Percentiles rank a stretch among this genome's conserved stretches.
Conservation (phyloP, 2,888 invertebrate species). For the Noctua comes region DNA sequence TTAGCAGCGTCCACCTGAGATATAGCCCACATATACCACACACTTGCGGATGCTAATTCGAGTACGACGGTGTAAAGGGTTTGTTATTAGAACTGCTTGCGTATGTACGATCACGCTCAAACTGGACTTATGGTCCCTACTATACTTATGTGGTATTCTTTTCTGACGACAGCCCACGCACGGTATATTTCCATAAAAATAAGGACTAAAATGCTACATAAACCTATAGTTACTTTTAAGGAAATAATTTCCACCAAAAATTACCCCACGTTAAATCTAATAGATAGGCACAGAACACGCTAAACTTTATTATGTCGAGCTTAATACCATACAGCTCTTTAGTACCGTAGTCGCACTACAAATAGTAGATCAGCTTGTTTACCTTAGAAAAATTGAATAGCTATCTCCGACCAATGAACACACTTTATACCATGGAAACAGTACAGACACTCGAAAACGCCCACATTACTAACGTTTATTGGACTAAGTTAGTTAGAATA, state of each 20-base stretch:
- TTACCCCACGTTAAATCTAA: neutral
- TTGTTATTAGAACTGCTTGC: slow-evolving; percentile 17
- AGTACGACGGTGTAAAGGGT: slow-evolving; percentile 17
- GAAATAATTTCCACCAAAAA: neutral
- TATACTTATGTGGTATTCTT: neutral
- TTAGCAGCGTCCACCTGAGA: slow-evolving; percentile 56
- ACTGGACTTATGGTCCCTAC: no score
- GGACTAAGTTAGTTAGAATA: neutral
- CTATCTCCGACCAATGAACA: neutral
- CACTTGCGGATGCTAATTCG: slow-evolving; percentile 51
- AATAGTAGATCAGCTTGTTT: no score
- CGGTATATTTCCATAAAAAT: neutral
- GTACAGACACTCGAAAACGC: neutral
- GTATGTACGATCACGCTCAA: no score
- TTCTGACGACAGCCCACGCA: neutral
- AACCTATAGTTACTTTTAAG: neutral
- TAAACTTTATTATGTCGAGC: neutral
- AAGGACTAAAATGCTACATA: neutral
- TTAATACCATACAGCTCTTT: neutral
- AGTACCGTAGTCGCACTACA: neutral
- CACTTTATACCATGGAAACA: neutral
- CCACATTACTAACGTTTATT: neutral
- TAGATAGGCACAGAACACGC: neutral
- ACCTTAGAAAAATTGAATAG: neutral
- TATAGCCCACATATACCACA: slow-evolving; percentile 19